phyloP scores from a whole-genome alignment of 2,797 vertebrate species.

The Decapterus maruadsi region DNA sequence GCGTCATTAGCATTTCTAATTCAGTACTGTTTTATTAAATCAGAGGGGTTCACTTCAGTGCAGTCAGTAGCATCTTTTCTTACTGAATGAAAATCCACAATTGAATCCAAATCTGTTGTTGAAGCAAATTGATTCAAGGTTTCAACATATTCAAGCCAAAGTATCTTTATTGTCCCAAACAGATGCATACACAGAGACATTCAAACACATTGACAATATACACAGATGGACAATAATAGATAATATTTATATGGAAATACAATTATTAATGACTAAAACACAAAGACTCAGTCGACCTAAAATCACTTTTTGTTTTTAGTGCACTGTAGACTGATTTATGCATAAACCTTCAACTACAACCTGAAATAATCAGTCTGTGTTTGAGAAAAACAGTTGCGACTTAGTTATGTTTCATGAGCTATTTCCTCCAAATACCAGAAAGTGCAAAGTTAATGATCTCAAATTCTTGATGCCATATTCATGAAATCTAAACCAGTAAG shows the following conservation, averaged over 20 bases:
- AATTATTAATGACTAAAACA: neutral
- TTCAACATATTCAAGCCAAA: neutral
- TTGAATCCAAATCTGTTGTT: neutral
- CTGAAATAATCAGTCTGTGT: neutral
- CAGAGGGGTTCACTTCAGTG: neutral
- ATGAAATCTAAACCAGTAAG: neutral
- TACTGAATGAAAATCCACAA: neutral
- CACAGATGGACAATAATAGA: too few species aligned
- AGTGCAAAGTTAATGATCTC: neutral
- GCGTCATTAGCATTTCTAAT: constrained; percentile 1
- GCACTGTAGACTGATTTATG: neutral
- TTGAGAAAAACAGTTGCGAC: neutral
- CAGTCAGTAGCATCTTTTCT: neutral
- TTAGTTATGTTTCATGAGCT: neutral
- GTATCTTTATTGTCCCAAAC: too few species aligned
- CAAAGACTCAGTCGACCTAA: neutral
- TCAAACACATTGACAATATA: too few species aligned
- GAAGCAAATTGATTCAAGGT: neutral
- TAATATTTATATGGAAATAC: neutral
- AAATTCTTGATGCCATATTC: constrained; percentile 12
- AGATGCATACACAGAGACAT: too few species aligned
- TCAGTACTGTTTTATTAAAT: neutral
- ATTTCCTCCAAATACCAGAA: neutral
- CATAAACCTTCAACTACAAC: neutral
- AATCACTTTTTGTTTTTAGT: neutral